Evolutionary conservation across 2,113 vertebrate species (phyloP), one percentile per base, ranked within the genome.

Genomic region (Oryzias celebensis): DNA sequence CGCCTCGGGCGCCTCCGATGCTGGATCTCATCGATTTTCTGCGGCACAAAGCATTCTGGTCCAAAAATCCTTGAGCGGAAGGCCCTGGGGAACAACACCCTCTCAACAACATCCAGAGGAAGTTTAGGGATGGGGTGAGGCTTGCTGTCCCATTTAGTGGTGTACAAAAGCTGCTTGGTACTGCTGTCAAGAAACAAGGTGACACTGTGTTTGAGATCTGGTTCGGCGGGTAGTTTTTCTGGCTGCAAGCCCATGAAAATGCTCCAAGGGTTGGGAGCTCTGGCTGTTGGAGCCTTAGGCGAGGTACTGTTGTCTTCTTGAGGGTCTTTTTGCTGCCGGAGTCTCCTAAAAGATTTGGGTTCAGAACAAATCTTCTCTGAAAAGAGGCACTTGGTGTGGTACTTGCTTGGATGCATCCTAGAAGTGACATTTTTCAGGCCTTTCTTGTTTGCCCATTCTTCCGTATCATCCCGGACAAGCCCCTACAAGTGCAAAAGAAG

Each of bases 11-110:
- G 3, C 45, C 80, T 48, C 43, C 47, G 31, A 36, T 51, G 81
- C 24, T 77, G 80, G 26, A 89, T 66, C 57, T 83, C 71, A 46
- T 46, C 3, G 0, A 91, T 82, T 51, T 54, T 58, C 55, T 14
- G 65, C 8, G 82, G 44, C 48, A 81, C 55, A 45, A 87, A 88
- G 61, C 65, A 15, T 4, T 15, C 18, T 10, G 76, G 55, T 15
- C 68, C 68, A 23, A 44, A 8, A 8, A 91, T 68, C 70, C 90
- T 85, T 44, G 82, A 59, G 1, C 71, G 80, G 67, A 82, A 90
- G 14, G 31, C 80, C 14, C 53, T 78, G 18, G 89, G 85, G 66
- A 91, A 88, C 57, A 91, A 52, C 22, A 54, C 78, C 56, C 81
- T 87, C 75, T 86, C 14, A 7, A 90, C 73, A 51, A 71, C 48